Base-by-base conservation (phyloP, 2,888 invertebrate species). In the Sphinx pinastri region DNA sequence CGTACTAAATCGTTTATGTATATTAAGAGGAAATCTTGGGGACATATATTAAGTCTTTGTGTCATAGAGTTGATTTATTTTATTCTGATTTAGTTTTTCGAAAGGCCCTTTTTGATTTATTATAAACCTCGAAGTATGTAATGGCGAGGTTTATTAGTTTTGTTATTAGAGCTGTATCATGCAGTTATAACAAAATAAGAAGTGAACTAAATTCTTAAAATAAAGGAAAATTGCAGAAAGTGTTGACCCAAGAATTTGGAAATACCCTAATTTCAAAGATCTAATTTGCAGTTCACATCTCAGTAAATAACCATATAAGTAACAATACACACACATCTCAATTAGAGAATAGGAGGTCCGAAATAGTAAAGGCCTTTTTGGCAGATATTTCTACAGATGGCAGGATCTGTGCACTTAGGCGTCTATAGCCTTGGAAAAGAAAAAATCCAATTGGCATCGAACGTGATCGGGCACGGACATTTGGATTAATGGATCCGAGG, bases 401-500 rank as follows among this genome's bases (percentile, higher is more conserved):
- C 14, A 69, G 47, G 47, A 69, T 38, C 58, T 60, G 52, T 51
- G 51, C 49, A 60, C 54, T 69, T 69, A 67, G 67, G 38, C 55
- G 55, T 25, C 67, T 55, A 66, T 45, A 16, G 16, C 55, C 16
- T 59, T 69, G 70, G 68, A 75, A 75, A 78, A 76, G 76, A 75
- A 79, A 78, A 82, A 81, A 81, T 74, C 77, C 78, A 78, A 78
- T 79, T 74, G 75, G 76, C 76, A 76, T 78, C 76, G 76, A 75
- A 80, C 79, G 80, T 81, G 84, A 83, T 82, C 79, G 78, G 76
- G 74, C 75, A 68, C 74, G 71, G 79, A 80, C 81, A 77, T 82
- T 80, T 75, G 77, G 79, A 83, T 84, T 85, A 85, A 84, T 85
- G 82, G 83, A 76, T 79, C 76, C 71, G 69, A 74, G 70, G 67